Conservation (phyloP, 2,113 vertebrate genomes). For the Oncorhynchus tshawytscha region DNA sequence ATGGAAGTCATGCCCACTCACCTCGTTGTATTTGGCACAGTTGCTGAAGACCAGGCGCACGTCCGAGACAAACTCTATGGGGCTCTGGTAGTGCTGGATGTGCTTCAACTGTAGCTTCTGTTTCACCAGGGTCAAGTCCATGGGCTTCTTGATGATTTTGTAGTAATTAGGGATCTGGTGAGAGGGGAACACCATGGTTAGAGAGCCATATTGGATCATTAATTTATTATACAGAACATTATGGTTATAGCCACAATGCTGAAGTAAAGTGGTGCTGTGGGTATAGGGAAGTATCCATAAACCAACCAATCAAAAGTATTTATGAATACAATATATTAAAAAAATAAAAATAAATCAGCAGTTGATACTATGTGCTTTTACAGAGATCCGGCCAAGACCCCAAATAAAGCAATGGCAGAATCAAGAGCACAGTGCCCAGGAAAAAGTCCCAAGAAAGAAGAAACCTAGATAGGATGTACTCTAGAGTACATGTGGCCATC, state of each 20-base stretch:
- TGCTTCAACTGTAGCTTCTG: constrained; percentile 90
- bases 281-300: neutral
- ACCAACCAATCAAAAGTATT: too few relatives aligned
- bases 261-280: neutral
- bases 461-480: too few relatives aligned
- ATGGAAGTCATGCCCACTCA: constrained; percentile 80
- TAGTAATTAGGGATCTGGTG: constrained; percentile 97
- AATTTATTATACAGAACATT: too few relatives aligned
- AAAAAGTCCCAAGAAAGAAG: too few relatives aligned
- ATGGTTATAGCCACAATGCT: neutral
- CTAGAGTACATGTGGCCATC: too few relatives aligned
- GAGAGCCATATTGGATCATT: too few relatives aligned
- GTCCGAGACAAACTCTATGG: constrained; percentile 91
- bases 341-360: too few relatives aligned
- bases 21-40: constrained; percentile 99
- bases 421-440: too few relatives aligned
- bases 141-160: constrained; percentile 98
- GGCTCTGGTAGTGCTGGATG: constrained; percentile 88
- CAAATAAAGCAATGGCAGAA: too few relatives aligned
- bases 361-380: too few relatives aligned
- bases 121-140: constrained; percentile 95
- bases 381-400: too few relatives aligned
- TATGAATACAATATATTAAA: too few relatives aligned
- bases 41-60: constrained; percentile 96
- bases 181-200: neutral